These are phyloP conservation scores for Osmerus mordax DNA, from an alignment of 2,113 vertebrate genomes.

Conservation along the genomic window DNA sequence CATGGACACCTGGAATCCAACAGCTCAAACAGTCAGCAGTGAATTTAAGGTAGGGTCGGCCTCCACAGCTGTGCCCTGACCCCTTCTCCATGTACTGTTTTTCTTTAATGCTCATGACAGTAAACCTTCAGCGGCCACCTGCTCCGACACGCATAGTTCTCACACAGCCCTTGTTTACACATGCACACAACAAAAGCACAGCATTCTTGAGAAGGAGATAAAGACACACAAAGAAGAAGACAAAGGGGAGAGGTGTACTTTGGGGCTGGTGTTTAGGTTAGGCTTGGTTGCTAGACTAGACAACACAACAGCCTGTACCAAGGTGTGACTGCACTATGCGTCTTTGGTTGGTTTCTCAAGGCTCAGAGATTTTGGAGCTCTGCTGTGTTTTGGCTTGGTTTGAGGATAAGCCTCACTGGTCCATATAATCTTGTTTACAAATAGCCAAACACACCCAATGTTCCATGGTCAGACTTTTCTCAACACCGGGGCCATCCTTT, in stretches of 20 bases:
- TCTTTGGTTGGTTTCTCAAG: slow-evolving; percentile 54
- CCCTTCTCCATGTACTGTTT: slow-evolving; percentile 54
- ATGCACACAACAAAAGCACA: slow-evolving; percentile 73
- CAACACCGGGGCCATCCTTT: slow-evolving; percentile 39
- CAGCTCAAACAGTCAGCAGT: slow-evolving; percentile 52
- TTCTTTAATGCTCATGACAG: slow-evolving; percentile 67
- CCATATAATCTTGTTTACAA: slow-evolving; percentile 9
- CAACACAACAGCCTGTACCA: slow-evolving; percentile 58
- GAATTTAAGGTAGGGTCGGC: slow-evolving; percentile 55
- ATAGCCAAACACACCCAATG: slow-evolving; percentile 26
- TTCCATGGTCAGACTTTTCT: slow-evolving; percentile 34
- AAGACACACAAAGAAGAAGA: slow-evolving; percentile 54
- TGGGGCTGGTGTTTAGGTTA: slow-evolving; percentile 63
- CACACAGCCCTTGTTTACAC: slow-evolving; percentile 71
- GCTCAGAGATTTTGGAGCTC: slow-evolving; percentile 42
- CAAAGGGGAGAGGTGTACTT: slow-evolving; percentile 52
- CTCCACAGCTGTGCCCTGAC: slow-evolving; percentile 56
- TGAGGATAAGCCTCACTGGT: slow-evolving; percentile 25
- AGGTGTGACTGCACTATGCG: slow-evolving; percentile 63
- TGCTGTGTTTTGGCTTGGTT: slow-evolving; percentile 63
- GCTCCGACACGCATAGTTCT: slow-evolving; percentile 63
- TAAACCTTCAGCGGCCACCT: slow-evolving; percentile 67
- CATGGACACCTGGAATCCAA: slow-evolving; percentile 55
- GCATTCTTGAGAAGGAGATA: slow-evolving; percentile 67
- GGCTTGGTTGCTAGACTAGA: slow-evolving; percentile 68